phyloP scores from a whole-genome alignment of 2,113 vertebrate genomes.

The Urocitellus parryii region DNA sequence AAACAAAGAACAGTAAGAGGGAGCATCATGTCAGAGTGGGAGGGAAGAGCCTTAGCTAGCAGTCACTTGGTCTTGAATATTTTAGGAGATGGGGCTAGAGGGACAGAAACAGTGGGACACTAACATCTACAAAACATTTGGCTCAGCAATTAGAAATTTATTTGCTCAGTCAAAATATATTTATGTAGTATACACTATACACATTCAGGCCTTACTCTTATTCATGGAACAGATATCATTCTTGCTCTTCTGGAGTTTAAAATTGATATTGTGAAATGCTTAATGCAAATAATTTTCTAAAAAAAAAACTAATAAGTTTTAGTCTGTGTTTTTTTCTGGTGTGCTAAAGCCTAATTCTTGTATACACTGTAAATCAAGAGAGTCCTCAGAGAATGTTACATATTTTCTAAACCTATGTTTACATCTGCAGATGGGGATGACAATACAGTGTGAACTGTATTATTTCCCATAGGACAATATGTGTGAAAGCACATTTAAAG shows the following conservation, averaged over 20 bases:
- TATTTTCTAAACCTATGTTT: neutral
- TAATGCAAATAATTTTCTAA: neutral
- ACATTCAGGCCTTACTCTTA: neutral
- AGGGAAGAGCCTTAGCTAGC: neutral
- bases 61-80: neutral
- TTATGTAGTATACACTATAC: neutral
- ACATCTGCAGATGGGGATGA: neutral
- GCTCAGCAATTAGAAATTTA: neutral
- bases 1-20: too few relatives aligned
- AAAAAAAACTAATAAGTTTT: neutral
- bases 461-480: neutral
- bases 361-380: neutral
- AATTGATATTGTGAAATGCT: neutral
- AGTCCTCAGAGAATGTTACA: neutral
- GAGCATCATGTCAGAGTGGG: neutral
- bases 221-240: neutral
- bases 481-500: neutral
- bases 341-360: neutral
- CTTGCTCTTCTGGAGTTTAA: neutral
- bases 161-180: neutral
- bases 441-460: neutral
- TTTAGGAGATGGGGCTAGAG: neutral
- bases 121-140: neutral
- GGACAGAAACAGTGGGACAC: neutral
- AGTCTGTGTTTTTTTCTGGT: neutral